Conservation (phyloP, 2,113 vertebrate species). For the Aramus guarauna region DNA sequence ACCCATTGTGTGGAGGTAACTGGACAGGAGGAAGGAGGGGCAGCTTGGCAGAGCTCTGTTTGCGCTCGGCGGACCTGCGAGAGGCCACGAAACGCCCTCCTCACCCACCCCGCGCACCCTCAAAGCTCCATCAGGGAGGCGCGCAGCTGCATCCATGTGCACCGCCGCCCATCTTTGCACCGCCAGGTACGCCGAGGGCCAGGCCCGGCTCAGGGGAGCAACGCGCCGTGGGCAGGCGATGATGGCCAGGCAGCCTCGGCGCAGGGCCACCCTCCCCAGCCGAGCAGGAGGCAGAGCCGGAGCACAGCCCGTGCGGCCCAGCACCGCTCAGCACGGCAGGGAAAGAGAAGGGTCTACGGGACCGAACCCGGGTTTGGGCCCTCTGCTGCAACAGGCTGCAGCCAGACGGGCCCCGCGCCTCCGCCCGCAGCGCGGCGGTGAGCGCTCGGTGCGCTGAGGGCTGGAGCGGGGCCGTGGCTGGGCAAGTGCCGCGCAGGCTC, state of each 20-base stretch:
- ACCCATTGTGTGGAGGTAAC: slow-evolving; percentile 38
- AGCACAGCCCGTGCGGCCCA: background rate
- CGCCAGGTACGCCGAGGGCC: background rate
- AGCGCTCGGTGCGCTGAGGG: background rate
- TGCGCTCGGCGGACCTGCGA: background rate
- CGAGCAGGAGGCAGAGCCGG: background rate
- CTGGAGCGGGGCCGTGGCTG: fast-evolving
- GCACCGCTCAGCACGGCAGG: background rate
- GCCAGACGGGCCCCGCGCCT: background rate
- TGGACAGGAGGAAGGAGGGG: slow-evolving; percentile 11
- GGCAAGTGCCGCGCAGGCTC: background rate
- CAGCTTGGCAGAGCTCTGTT: background rate
- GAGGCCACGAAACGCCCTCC: background rate
- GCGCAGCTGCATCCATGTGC: fast-evolving
- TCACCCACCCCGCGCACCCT: background rate
- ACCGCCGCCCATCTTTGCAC: background rate
- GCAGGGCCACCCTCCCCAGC: fast-evolving
- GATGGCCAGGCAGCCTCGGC: background rate
- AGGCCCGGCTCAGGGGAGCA: background rate
- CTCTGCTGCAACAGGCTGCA: background rate
- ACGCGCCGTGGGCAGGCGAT: fast-evolving
- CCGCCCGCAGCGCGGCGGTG: background rate
- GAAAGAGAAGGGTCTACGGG: background rate
- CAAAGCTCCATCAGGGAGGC: background rate
- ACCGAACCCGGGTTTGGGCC: background rate